Conservation (phyloP, 2,888 invertebrate genomes). For the Hirtodrosophila confusa region DNA sequence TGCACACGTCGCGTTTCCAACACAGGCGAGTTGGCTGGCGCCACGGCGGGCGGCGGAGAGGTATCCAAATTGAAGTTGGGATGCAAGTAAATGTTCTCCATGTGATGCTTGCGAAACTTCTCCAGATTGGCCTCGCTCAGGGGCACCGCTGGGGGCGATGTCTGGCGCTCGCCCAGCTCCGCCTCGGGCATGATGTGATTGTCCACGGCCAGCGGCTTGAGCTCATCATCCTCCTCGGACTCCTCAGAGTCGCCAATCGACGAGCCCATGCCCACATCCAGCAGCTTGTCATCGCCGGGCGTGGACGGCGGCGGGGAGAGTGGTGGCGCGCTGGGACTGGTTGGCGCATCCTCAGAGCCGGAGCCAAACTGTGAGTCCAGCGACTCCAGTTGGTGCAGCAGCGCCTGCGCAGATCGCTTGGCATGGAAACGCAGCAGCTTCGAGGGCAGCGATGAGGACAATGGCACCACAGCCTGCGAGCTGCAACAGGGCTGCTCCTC, state of each 20-base stretch:
- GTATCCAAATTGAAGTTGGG: slow-evolving; percentile 76
- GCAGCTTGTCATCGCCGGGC: slow-evolving; percentile 69
- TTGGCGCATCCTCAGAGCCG: slow-evolving; percentile 52
- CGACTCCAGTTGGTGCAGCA: slow-evolving; percentile 70
- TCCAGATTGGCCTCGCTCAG: slow-evolving; percentile 82
- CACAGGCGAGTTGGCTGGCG: slow-evolving; percentile 71
- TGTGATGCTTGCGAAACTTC: slow-evolving; percentile 79
- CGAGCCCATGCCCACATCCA: slow-evolving; percentile 80
- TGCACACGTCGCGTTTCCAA: slow-evolving; percentile 70
- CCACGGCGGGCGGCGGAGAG: slow-evolving; percentile 73
- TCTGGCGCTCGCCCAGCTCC: slow-evolving; percentile 54
- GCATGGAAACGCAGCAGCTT: slow-evolving; percentile 81
- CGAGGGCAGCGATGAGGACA: slow-evolving; percentile 82
- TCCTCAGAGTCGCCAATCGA: slow-evolving; percentile 81
- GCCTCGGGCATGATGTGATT: slow-evolving; percentile 82
- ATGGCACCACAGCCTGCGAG: slow-evolving; percentile 78
- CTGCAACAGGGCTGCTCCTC: slow-evolving; percentile 69
- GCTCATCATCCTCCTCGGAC: slow-evolving; percentile 84
- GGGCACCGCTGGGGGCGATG: slow-evolving; percentile 55
- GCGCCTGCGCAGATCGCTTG: slow-evolving; percentile 77
- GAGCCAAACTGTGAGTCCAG: slow-evolving; percentile 80
- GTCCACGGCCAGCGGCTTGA: slow-evolving; percentile 83
- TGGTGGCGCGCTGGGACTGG: slow-evolving; percentile 62
- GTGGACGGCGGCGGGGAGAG: slow-evolving; percentile 63
- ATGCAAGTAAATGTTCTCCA: slow-evolving; percentile 81